Conservation (phyloP, 2,797 vertebrate genomes). For the Chelidonichthys spinosus region DNA sequence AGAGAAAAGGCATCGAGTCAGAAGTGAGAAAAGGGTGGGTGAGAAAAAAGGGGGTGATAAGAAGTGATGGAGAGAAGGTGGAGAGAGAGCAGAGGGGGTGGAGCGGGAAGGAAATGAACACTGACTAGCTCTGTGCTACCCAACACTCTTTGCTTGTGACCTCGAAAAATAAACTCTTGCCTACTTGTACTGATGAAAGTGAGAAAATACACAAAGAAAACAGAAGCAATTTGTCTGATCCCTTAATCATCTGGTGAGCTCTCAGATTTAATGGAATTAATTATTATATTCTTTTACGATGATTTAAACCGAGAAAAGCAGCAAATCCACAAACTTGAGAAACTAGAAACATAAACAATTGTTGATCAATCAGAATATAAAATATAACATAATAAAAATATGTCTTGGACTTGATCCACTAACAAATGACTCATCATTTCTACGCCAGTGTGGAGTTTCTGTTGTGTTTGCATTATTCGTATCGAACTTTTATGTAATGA, state of each 20-base stretch:
- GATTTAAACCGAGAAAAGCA: background rate
- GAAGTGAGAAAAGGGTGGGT: background rate
- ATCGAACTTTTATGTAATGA: too few species aligned
- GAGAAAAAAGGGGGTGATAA: slow-evolving; percentile 44
- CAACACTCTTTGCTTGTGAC: too few species aligned
- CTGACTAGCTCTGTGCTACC: slow-evolving; percentile 5
- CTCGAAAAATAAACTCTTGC: too few species aligned
- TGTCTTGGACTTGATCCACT: too few species aligned
- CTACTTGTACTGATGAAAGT: too few species aligned
- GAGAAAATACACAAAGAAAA: too few species aligned
- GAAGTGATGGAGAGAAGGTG: slow-evolving; percentile 13
- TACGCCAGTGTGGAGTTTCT: too few species aligned
- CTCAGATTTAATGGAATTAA: background rate
- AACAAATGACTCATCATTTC: too few species aligned
- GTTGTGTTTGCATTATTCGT: too few species aligned
- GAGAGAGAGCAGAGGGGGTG: background rate
- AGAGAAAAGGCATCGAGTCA: slow-evolving; percentile 13
- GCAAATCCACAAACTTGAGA: background rate
- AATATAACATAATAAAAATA: too few species aligned
- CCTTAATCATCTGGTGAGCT: background rate
- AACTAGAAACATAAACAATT: background rate
- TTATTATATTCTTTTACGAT: too few species aligned
- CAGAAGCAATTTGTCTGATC: background rate
- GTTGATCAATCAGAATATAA: background rate
- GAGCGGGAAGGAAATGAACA: slow-evolving; percentile 17